Base-by-base conservation (phyloP, 2,113 vertebrate species). In the Furnarius figulus region DNA sequence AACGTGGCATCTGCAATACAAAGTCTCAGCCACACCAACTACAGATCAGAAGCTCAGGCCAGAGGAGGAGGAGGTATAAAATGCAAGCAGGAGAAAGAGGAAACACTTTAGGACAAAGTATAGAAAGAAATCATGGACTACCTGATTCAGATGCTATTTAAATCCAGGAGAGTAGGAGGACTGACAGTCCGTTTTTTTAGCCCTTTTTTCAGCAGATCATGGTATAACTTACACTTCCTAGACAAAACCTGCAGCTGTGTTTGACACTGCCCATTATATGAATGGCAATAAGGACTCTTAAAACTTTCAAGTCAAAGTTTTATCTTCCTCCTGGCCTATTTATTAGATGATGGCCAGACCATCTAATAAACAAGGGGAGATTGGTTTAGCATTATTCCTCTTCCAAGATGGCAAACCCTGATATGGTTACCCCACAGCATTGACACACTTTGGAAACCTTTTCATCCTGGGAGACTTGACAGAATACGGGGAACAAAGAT, bases 361-460 rank as follows among this genome's bases (percentile, higher is more conserved):
- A 53, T 74, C 40, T 75, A 37, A 31, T 3, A 55, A 46, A 23
- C 0, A 1, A 35, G 28, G 22, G n/a, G 44, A 65, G 20, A 40
- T 2, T 39, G 27, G 21, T 52, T 55, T 84, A 40, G 44, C 35
- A 52, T n/a, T 31, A 24, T 66, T 87, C 16, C 44, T 59, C 14
- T 63, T 49, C 33, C 42, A 63, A 16, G 18, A 2, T 2, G 3
- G 28, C 44, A 68, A 39, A 53, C 20, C 17, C 44, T 39, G 17
- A 22, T 61, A 35, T 0, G 0, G 27, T 40, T 76, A 40, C 47
- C 1, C 2, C 28, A 40, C 15, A 72, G 68, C 39, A 42, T 17
- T 39, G 25, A 21, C 1, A 1, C 35, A 8, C 39, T 65, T 65
- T 55, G 28, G 56, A 47, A 88, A 30, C 19, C 10, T 83, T 37